A percentile compares a stretch with the other conserved stretches of the same genome.
phyloP scores from a whole-genome alignment of 2,113 vertebrate species.

The Scomber colias region DNA sequence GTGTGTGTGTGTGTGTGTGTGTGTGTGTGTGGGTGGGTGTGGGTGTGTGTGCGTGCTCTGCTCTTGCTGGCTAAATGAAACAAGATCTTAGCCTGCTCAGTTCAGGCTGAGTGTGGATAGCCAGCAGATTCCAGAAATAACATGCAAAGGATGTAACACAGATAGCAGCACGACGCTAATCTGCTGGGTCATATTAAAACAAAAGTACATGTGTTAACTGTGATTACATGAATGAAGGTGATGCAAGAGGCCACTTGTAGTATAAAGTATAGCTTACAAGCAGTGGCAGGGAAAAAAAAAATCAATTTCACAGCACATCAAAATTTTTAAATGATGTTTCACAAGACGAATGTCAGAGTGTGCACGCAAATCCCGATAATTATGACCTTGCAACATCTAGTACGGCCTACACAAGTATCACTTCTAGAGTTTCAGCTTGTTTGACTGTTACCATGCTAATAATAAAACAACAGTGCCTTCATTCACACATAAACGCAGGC shows the following conservation, averaged over 20 bases:
- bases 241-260: neutral
- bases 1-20: neutral
- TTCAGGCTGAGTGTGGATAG: conserved; percentile 20
- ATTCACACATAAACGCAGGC: too few relatives aligned
- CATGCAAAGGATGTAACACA: conserved; percentile 32
- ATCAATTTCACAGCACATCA: too few relatives aligned
- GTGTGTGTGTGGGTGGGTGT: conserved; percentile 6
- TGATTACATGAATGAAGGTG: conserved; percentile 1
- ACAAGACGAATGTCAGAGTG: too few relatives aligned
- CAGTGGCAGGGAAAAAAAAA: too few relatives aligned
- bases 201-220: conserved; percentile 1
- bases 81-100: conserved; percentile 33
- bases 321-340: too few relatives aligned
- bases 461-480: too few relatives aligned
- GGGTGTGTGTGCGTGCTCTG: neutral
- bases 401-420: too few relatives aligned
- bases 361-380: too few relatives aligned
- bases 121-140: conserved; percentile 62
- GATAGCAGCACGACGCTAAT: conserved; percentile 4
- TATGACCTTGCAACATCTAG: too few relatives aligned
- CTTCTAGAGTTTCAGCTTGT: too few relatives aligned
- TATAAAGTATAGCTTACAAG: neutral
- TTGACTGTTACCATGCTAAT: too few relatives aligned
- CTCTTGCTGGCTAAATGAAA: conserved; percentile 53
- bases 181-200: conserved; percentile 32